These are phyloP conservation scores for Pilophorus perplexus DNA, from an alignment of 2,888 invertebrate genomes.

Conservation along the genomic window DNA sequence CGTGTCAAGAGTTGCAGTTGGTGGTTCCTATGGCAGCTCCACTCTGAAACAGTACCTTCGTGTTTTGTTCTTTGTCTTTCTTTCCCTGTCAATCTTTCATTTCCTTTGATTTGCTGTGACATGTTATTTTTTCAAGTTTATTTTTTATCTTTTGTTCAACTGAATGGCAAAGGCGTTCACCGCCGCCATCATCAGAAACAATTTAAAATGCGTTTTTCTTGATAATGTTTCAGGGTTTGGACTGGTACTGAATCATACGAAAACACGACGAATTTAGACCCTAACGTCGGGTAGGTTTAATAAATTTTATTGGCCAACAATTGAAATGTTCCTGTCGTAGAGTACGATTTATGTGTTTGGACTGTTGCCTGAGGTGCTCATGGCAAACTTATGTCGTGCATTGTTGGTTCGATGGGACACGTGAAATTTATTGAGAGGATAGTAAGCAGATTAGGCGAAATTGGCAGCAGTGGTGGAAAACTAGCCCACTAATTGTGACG, in stretches of 20 bases:
- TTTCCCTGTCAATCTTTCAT: background rate
- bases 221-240: conserved; percentile 33
- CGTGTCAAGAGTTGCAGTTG: too few relatives aligned
- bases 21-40: too few relatives aligned
- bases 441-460: too few relatives aligned
- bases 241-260: conserved; percentile 32
- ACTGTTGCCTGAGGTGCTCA: too few relatives aligned
- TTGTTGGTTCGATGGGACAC: too few relatives aligned
- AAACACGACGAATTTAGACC: conserved; percentile 24
- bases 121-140: background rate
- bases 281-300: conserved; percentile 25
- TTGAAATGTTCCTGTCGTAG: too few relatives aligned
- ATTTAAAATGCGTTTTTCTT: conserved; percentile 21
- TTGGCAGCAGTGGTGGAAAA: too few relatives aligned
- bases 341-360: too few relatives aligned
- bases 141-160: background rate
- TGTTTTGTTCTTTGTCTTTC: conserved; percentile 1
- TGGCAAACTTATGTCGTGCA: too few relatives aligned
- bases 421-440: too few relatives aligned
- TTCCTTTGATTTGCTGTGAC: conserved; percentile 13
- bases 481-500: too few relatives aligned
- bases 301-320: conserved; percentile 16
- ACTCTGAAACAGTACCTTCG: conserved; percentile 19
- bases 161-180: background rate
- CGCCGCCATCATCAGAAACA: conserved; percentile 2